A percentile compares a stretch with the other conserved stretches of the same genome.
Evolutionary conservation across 2,797 vertebrate species (phyloP).

Genomic region (Labeo calbasu): DNA sequence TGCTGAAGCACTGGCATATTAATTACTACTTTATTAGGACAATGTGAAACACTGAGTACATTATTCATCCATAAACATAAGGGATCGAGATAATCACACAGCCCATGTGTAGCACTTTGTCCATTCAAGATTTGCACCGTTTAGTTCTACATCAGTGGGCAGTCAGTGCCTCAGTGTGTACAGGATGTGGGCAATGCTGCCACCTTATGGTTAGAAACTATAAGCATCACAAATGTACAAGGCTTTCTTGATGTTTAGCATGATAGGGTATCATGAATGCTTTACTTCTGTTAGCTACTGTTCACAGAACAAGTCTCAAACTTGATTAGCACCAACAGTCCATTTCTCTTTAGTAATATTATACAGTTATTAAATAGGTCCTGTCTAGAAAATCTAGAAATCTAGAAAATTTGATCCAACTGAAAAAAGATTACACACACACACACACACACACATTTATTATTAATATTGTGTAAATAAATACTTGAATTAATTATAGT

Average conservation of each 20-base stretch:
- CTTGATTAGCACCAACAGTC: background rate
- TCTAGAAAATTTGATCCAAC: background rate
- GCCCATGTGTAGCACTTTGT: background rate
- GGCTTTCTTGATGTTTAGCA: background rate
- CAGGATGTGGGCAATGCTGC: slow-evolving; percentile 58
- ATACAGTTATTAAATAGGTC: background rate
- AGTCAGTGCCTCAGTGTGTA: background rate
- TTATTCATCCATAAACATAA: slow-evolving; percentile 41
- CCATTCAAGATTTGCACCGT: slow-evolving; percentile 4
- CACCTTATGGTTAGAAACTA: slow-evolving; percentile 66
- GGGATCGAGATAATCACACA: slow-evolving; percentile 4
- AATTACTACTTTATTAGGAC: slow-evolving; percentile 35
- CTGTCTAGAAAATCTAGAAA: too few species aligned
- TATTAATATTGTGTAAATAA: background rate
- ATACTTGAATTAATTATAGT: background rate
- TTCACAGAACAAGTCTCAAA: background rate
- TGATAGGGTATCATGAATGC: background rate
- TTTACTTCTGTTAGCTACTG: background rate
- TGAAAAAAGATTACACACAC: background rate
- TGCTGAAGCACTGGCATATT: slow-evolving; percentile 35
- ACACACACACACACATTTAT: background rate
- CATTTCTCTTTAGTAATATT: background rate
- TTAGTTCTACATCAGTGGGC: slow-evolving; percentile 16
- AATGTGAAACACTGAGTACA: slow-evolving; percentile 9
- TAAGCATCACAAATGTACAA: background rate